A percentile compares a stretch with the other conserved stretches of the same genome.
phyloP scores from a whole-genome alignment of 2,888 invertebrate genomes.

The Pyrrhia umbra region DNA sequence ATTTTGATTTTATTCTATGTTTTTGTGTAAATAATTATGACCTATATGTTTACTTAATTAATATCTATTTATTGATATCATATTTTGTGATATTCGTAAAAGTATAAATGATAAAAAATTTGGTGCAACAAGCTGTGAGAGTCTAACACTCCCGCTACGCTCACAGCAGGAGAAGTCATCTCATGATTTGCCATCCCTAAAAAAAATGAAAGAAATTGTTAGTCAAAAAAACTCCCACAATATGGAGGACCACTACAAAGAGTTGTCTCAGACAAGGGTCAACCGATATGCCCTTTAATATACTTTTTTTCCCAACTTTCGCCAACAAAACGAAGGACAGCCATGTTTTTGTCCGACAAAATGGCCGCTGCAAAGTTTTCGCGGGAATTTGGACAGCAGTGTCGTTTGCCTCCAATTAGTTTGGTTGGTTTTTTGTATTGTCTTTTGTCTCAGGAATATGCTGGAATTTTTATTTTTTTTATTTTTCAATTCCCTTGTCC shows the following conservation, averaged over 20 bases:
- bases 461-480: not conserved
- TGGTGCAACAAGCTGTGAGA: no score
- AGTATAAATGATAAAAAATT: no score
- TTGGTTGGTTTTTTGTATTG: conserved; percentile 10
- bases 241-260: conserved; percentile 60
- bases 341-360: conserved; percentile 50
- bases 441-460: conserved; percentile 8
- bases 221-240: conserved; percentile 66
- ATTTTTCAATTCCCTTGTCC: not conserved
- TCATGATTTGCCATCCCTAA: no score
- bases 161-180: no score
- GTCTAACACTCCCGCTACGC: no score
- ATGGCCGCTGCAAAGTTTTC: conserved; percentile 47
- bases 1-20: no score
- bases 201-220: not conserved
- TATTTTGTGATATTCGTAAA: no score
- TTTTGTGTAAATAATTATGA: no score
- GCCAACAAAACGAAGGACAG: conserved; percentile 44
- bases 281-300: conserved; percentile 68
- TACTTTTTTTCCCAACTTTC: conserved; percentile 58
- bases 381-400: conserved; percentile 30
- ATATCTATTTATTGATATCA: no score
- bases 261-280: conserved; percentile 74
- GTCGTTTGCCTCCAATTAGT: conserved; percentile 42
- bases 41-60: no score